A percentile compares a stretch with the other conserved stretches of the same genome.
Evolutionary conservation across 2,797 vertebrate species (phyloP).

Genomic region (Epinephelus malabaricus): DNA sequence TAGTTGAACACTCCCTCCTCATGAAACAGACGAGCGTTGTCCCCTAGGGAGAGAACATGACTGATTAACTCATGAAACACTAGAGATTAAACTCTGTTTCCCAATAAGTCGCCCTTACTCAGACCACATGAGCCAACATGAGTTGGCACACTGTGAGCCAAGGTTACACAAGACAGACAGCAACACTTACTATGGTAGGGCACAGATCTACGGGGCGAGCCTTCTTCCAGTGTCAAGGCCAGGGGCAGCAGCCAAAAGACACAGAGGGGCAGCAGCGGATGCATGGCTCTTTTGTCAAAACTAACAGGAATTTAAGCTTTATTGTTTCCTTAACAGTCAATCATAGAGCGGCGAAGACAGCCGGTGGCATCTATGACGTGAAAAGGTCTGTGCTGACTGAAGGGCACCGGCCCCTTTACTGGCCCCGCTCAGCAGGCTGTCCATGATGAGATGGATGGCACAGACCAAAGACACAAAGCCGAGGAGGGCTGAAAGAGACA

Average conservation of each 20-base stretch:
- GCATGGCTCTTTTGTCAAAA: constrained; percentile 74
- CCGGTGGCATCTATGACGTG: constrained; percentile 70
- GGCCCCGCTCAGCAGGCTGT: constrained; percentile 76
- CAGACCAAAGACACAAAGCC: constrained; percentile 69
- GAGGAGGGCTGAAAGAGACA: constrained; percentile 75
- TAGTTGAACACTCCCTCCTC: constrained; percentile 82
- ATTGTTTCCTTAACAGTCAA: constrained; percentile 65
- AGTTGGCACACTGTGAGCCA: constrained; percentile 12
- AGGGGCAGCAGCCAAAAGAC: constrained; percentile 74
- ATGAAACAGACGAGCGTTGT: constrained; percentile 73
- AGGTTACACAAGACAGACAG: constrained; percentile 29
- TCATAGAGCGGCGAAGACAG: constrained; percentile 64
- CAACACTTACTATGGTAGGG: constrained; percentile 80
- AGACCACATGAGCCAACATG: neutral
- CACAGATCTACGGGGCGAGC: constrained; percentile 82
- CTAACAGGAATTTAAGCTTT: constrained; percentile 57
- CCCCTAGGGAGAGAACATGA: constrained; percentile 63
- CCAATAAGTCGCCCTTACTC: neutral
- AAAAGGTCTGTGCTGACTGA: constrained; percentile 64
- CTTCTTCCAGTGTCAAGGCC: constrained; percentile 54
- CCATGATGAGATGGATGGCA: constrained; percentile 82
- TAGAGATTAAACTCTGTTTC: neutral
- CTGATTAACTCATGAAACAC: constrained; percentile 16
- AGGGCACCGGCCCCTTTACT: constrained; percentile 73
- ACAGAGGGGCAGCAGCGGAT: constrained; percentile 64